Evolutionary conservation across 2,888 invertebrate species (phyloP), one percentile per base, ranked within the genome.

Genomic region (Carabus problematicus): DNA sequence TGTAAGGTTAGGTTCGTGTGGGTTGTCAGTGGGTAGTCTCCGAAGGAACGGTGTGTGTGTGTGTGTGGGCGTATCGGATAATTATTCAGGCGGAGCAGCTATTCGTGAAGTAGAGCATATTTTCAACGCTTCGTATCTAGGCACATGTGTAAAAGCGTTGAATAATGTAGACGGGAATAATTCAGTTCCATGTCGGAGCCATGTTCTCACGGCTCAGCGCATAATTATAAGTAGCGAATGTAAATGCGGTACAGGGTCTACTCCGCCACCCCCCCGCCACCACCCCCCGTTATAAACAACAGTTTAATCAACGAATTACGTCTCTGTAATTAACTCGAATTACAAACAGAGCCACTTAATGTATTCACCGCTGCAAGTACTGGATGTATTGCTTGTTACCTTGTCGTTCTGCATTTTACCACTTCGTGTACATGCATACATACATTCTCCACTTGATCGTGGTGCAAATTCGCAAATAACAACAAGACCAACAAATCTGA

Each of bases 181-280:
- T 64, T 64, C 58, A 56, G n/a, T 29, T 29, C 29, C 18, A 60
- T 16, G 9, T 43, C 41, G 41, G 39, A 16, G 16, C 58, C 41
- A 14, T 66, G 66, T 49, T 58, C 59, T 58, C 59, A 59, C 66
- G 49, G 59, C 49, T 66, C 66, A 66, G 47, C 59, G 66, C 66
- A 66, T 66, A 59, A 66, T 66, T 59, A 66, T 66, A 66, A 66
- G 59, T 59, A 47, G 66, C 49, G 66, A 66, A 66, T 66, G 66
- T 66, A 66, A 66, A 66, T 66, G 66, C 59, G 66, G 49, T 59
- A 59, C 49, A 58, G 45, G 43, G 52, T n/a, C n/a, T n/a, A n/a
- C n/a, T n/a, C n/a, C n/a, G n/a, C n/a, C n/a, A n/a, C n/a, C n/a
- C n/a, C n/a, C n/a, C n/a, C n/a, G n/a, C n/a, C n/a, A n/a, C n/a